Evolutionary conservation across 2,888 invertebrate genomes (phyloP).

Genomic region (Pollenia griseotomentosa): DNA sequence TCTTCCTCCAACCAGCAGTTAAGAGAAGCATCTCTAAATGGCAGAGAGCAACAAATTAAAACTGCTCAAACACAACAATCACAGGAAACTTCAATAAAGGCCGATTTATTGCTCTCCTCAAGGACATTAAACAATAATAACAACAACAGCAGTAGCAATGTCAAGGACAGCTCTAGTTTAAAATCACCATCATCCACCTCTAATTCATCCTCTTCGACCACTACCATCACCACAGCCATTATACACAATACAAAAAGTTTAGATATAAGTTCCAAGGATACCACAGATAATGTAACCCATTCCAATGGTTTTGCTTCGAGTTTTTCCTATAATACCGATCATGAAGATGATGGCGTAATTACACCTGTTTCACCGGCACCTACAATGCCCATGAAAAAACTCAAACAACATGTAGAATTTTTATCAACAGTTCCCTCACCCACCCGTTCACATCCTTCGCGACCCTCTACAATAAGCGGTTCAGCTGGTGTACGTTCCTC

Average conservation of each 20-base stretch:
- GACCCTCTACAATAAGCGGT: constrained; percentile 27
- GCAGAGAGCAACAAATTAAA: constrained; percentile 49
- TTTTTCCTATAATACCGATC: constrained; percentile 77
- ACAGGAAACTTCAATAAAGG: constrained; percentile 20
- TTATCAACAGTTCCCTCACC: constrained; percentile 77
- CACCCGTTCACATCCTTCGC: constrained; percentile 74
- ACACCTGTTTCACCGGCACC: constrained; percentile 74
- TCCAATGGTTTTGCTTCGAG: constrained; percentile 75
- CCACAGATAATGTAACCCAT: constrained; percentile 58
- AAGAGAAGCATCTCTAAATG: constrained; percentile 58
- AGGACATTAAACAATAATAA: constrained; percentile 48
- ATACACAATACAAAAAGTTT: constrained; percentile 63
- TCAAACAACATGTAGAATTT: constrained; percentile 82
- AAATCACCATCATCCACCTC: constrained; percentile 68
- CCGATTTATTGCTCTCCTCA: constrained; percentile 43
- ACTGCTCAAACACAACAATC: constrained; percentile 29
- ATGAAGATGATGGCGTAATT: constrained; percentile 75
- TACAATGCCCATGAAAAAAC: constrained; percentile 79
- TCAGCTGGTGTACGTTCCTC: constrained; percentile 50
- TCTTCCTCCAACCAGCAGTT: constrained; percentile 33
- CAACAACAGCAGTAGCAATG: constrained; percentile 48
- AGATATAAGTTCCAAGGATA: constrained; percentile 51
- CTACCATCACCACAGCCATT: constrained; percentile 68
- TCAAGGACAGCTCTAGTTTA: constrained; percentile 57
- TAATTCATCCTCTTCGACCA: constrained; percentile 65